These are phyloP conservation scores for Dolomedes plantarius DNA, from an alignment of 2,888 invertebrate genomes.

Conservation along the genomic window DNA sequence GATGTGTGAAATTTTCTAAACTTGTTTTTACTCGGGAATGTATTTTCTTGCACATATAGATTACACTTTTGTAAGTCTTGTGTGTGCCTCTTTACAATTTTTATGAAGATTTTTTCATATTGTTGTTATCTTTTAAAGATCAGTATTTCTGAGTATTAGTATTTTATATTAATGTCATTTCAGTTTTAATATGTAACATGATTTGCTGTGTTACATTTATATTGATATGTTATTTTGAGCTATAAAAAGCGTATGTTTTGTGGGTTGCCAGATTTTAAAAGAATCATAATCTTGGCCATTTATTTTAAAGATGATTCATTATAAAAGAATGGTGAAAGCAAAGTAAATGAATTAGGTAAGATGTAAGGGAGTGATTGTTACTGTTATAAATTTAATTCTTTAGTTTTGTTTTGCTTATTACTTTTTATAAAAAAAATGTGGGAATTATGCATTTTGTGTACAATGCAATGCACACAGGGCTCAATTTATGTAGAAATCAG, in stretches of 20 bases:
- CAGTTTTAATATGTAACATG: neutral
- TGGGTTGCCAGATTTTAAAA: neutral
- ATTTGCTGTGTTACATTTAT: neutral
- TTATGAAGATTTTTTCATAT: neutral
- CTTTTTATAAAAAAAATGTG: no score
- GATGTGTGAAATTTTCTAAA: neutral
- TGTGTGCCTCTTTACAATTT: neutral
- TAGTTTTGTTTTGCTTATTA: no score
- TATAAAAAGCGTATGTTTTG: neutral
- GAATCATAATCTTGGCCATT: no score
- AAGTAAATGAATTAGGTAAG: no score
- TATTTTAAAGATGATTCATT: no score
- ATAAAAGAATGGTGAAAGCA: no score
- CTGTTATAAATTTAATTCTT: no score
- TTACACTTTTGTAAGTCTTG: neutral
- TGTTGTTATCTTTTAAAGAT: neutral
- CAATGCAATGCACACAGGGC: no score
- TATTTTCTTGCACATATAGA: neutral
- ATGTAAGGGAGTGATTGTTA: no score
- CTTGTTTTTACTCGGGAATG: neutral
- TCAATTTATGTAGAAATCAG: no score
- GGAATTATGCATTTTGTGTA: no score
- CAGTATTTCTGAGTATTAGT: constrained; percentile 1
- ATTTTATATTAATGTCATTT: neutral
- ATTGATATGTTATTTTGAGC: neutral